Evolutionary conservation across 2,888 invertebrate genomes (phyloP).

Genomic region (Chaitophorus viminalis): DNA sequence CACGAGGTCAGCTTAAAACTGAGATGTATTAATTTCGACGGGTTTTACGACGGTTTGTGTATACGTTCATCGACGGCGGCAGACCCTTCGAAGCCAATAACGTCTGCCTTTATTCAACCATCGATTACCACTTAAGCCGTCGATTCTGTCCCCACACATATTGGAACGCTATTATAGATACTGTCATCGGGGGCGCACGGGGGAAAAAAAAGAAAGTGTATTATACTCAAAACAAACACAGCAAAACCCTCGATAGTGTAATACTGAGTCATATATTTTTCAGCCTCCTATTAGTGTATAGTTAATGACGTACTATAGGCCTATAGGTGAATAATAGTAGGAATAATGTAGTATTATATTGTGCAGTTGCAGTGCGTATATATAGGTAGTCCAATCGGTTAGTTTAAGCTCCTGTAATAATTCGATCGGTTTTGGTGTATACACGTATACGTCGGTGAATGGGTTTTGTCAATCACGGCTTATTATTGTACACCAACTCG

Average conservation of each 20-base stretch:
- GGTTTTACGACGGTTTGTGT: slow-evolving; percentile 15
- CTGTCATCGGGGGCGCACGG: slow-evolving; percentile 14
- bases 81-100: slow-evolving; percentile 48
- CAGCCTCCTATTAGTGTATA: neutral
- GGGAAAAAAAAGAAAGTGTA: neutral
- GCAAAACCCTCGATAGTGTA: slow-evolving; percentile 3
- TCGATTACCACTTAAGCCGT: slow-evolving; percentile 55
- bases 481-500: neutral
- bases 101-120: slow-evolving; percentile 24
- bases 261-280: slow-evolving; percentile 50
- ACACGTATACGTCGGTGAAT: too few relatives aligned
- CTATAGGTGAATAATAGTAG: neutral
- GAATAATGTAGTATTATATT: neutral
- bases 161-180: slow-evolving; percentile 24
- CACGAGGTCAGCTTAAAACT: neutral
- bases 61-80: neutral
- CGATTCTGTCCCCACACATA: slow-evolving; percentile 21
- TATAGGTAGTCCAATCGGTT: too few relatives aligned
- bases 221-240: slow-evolving; percentile 48
- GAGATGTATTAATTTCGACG: slow-evolving; percentile 56
- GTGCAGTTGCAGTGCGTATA: too few relatives aligned
- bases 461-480: neutral
- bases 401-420: too few relatives aligned
- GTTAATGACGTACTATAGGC: slow-evolving; percentile 42
- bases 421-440: too few relatives aligned